Base-by-base conservation (phyloP, 2,113 vertebrate genomes). In the Oryzias melastigma region DNA sequence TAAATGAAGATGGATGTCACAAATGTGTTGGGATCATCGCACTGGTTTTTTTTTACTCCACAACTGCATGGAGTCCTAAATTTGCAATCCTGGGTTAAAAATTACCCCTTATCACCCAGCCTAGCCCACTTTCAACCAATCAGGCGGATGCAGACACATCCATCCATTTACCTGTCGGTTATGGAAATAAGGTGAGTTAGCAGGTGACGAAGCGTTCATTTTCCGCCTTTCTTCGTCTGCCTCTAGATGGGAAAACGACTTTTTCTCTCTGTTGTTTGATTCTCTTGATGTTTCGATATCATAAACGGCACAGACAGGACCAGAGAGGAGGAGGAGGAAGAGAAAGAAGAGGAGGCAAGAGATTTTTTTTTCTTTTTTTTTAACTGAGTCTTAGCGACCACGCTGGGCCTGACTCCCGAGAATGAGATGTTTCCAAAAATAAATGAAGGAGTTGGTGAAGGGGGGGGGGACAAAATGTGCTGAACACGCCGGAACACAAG, bases 371-470 rank as follows among this genome's bases (percentile, higher is more conserved):
- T 45, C 59, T 70, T 69, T 71, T 71, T 45, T 62, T 72, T 69
- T 71, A 77, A 68, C 77, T 52, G 67, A 82, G 75, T 52, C 68
- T 88, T 75, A 81, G 71, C 76, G 70, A 85, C 76, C 66, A 41
- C 55, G 73, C 77, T 51, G 62, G 73, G 78, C 55, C 81, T 85
- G 85, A 89, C 84, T 89, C 85, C 88, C 71, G 17, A 87, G 81
- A 85, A 87, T 78, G 79, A 89, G 71, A 84, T 78, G 83, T 78
- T 89, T 88, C 87, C 88, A 87, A 87, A 90, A 87, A 87, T 87
- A 87, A 79, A 83, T 62, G 57, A 61, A 35, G 44, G 59, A 58
- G 62, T 42, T 48, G 68, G 24, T 24, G 57, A 60, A 50, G 60
- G 48, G 47, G 20, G 54, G 65, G 50, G 41, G 29, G 48, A 58